phyloP scores from a whole-genome alignment of 1,140 invertebrate species.

The Drosophila rhopaloa region DNA sequence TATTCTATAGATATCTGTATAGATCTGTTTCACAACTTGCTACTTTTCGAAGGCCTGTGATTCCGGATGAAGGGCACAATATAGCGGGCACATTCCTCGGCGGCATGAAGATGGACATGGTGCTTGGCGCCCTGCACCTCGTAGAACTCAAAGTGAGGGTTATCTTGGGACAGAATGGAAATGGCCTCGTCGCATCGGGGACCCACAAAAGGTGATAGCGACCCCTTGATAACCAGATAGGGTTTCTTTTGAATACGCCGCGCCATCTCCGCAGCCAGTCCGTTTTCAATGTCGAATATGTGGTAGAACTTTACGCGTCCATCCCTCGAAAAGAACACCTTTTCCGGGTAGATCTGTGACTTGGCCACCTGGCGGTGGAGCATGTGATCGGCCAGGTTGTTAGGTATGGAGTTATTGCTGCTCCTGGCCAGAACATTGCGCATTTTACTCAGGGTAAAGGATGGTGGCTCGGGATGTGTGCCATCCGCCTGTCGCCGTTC shows the following conservation, averaged over 20 bases:
- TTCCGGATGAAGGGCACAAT: conserved; percentile 85
- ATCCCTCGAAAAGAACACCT: conserved; percentile 87
- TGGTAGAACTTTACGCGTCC: conserved; percentile 84
- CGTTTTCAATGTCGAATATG: conserved; percentile 15
- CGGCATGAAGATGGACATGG: conserved; percentile 89
- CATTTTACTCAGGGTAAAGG: conserved; percentile 86
- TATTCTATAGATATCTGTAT: no score
- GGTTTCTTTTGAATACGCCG: conserved; percentile 54
- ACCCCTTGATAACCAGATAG: conserved; percentile 63
- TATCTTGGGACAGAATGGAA: conserved; percentile 85
- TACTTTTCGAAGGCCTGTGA: conserved; percentile 16
- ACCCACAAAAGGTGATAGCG: conserved; percentile 30
- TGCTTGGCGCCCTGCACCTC: conserved; percentile 87
- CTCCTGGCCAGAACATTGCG: conserved; percentile 85
- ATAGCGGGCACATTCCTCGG: conserved; percentile 86
- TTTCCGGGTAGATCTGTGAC: conserved; percentile 86
- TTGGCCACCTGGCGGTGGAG: conserved; percentile 86
- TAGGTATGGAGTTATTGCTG: conserved; percentile 85
- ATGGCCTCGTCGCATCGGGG: conserved; percentile 80
- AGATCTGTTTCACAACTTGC: not conserved
- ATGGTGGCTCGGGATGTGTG: conserved; percentile 85
- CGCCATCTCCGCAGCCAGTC: conserved; percentile 38
- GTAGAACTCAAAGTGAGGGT: conserved; percentile 86
- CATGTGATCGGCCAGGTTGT: conserved; percentile 86
- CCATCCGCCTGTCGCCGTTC: conserved; percentile 46